These are phyloP conservation scores for Quadroppia sp. DNA, from an alignment of 2,888 invertebrate genomes.

Conservation along the genomic window DNA sequence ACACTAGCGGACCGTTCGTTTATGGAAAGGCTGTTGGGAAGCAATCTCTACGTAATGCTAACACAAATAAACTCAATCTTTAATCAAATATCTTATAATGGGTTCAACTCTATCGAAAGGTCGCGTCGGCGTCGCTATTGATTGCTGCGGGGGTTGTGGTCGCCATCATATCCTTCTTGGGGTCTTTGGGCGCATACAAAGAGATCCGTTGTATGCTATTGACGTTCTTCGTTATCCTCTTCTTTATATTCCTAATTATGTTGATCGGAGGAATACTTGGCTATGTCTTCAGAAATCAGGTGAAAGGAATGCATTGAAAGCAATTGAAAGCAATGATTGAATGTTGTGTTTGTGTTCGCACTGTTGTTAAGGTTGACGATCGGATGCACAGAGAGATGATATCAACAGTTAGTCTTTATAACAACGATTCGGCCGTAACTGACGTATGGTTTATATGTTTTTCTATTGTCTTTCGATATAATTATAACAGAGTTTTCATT, in stretches of 20 bases:
- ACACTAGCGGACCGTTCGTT: conserved; percentile 77
- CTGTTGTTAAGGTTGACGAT: conserved; percentile 47
- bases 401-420: conserved; percentile 48
- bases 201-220: conserved; percentile 90
- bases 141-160: conserved; percentile 75
- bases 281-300: conserved; percentile 82
- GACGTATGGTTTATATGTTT: conserved; percentile 50
- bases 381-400: conserved; percentile 48
- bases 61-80: not conserved
- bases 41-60: conserved; percentile 73
- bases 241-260: conserved; percentile 83
- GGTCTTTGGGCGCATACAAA: conserved; percentile 87
- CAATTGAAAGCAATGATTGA: not conserved
- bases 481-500: not conserved
- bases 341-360: not conserved
- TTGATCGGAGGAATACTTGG: conserved; percentile 83
- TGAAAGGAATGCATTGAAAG: conserved; percentile 51
- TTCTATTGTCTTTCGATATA: not conserved
- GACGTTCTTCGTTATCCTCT: conserved; percentile 74
- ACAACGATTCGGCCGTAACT: conserved; percentile 59
- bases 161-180: conserved; percentile 77
- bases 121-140: conserved; percentile 77
- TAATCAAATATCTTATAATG: conserved; percentile 62
- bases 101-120: conserved; percentile 61
- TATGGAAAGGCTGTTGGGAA: conserved; percentile 76